Evolutionary conservation across 2,113 vertebrate species (phyloP), one percentile per base, ranked within the genome.

Genomic region (Romanogobio albipinnatus): DNA sequence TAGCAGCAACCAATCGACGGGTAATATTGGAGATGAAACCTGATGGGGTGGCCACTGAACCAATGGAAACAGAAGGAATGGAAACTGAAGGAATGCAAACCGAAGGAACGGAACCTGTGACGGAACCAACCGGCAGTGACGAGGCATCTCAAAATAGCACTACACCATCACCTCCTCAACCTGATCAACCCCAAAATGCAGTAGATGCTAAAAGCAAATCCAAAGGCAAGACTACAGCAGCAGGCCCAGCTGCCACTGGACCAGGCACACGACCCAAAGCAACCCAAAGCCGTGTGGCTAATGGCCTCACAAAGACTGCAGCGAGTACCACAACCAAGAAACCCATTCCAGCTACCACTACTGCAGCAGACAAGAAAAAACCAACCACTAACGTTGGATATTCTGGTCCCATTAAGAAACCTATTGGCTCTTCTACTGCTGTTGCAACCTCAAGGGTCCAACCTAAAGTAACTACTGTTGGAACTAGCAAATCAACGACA

Each of bases 11-110:
- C 24, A 73, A 17, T 33, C 22, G 2, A 45, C 76, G 22, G 43
- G 22, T 56, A 79, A 22, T 36, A 14, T 73, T 73, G 88, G 92
- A 89, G 76, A 95, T 95, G 94, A 95, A 95, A 92, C 92, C 93
- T 87, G 93, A 94, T 93, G 94, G 92, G 92, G 91, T 90, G 90
- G 89, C 87, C 85, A 93, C 90, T 51, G 93, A 95, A 78, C 87
- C 93, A 83, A 88, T 83, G 33, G 93, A 94, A 84, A 86, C 77
- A 2, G 70, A 79, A 61, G 85, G 53, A 83, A 88, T 83, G 33
- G 93, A 94, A 85, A 86, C 77, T 3, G 70, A 79, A 68, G 85
- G 53, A 47, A 36, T 29, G 29, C 29, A 29, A 29, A 86, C 77
- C 2, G 70, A 79, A 68, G 85, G 53, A 47, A 36, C 53, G 10